phyloP scores from a whole-genome alignment of 2,888 invertebrate genomes.

The Eilema griseolum region DNA sequence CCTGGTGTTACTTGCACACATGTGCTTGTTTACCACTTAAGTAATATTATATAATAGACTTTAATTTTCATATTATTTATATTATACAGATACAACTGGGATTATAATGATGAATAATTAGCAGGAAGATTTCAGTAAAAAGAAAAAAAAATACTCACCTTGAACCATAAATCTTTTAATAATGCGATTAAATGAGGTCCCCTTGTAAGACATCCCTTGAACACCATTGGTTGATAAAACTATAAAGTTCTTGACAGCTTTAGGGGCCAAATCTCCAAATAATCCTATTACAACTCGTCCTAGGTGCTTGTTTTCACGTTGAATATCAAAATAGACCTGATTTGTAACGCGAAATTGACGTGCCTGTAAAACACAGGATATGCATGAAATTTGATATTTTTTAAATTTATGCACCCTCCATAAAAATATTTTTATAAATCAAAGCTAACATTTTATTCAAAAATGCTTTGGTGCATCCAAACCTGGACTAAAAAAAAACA shows the following conservation, averaged over 20 bases:
- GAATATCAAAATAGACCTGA: slow-evolving; percentile 93
- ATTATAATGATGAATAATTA: too few relatives aligned
- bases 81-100: too few relatives aligned
- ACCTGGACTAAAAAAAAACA: too few relatives aligned
- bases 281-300: slow-evolving; percentile 95
- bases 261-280: slow-evolving; percentile 95
- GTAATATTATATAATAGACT: too few relatives aligned
- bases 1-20: too few relatives aligned
- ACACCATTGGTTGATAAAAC: slow-evolving; percentile 92
- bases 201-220: slow-evolving; percentile 92
- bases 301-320: slow-evolving; percentile 89
- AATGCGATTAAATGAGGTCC: slow-evolving; percentile 93
- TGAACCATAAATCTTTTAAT: slow-evolving; percentile 97
- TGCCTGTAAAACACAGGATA: slow-evolving; percentile 74
- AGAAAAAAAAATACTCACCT: slow-evolving; percentile 83
- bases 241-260: slow-evolving; percentile 95
- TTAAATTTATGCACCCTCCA: too few relatives aligned
- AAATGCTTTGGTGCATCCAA: too few relatives aligned
- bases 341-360: slow-evolving; percentile 91
- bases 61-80: too few relatives aligned
- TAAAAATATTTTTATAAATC: too few relatives aligned
- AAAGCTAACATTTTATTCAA: too few relatives aligned
- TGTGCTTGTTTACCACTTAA: too few relatives aligned
- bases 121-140: neutral
- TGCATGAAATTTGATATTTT: neutral